Percentiles rank a stretch among this genome's conserved stretches.
Conservation (phyloP, 2,888 invertebrate genomes). For the Anticlea derivata region DNA sequence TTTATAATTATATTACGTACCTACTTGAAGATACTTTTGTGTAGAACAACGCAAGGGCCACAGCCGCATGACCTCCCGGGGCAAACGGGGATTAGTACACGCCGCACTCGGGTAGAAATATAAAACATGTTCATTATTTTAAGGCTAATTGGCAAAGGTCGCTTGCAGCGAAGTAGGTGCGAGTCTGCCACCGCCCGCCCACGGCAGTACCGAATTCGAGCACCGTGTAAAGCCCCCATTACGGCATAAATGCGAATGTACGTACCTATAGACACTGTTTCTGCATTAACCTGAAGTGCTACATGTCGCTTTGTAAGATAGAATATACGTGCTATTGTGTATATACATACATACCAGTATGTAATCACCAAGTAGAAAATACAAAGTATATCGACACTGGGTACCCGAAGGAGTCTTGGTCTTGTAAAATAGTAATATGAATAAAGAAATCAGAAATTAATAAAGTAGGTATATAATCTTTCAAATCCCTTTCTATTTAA, state of each 20-base stretch:
- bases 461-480: neutral
- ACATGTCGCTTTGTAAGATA: slow-evolving; percentile 51
- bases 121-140: slow-evolving; percentile 85
- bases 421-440: no score
- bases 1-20: slow-evolving; percentile 57
- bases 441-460: no score
- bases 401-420: neutral
- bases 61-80: slow-evolving; percentile 78
- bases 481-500: slow-evolving; percentile 45
- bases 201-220: slow-evolving; percentile 75
- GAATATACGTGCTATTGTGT: slow-evolving; percentile 9
- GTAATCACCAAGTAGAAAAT: neutral
- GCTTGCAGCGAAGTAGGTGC: slow-evolving; percentile 77
- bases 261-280: slow-evolving; percentile 74
- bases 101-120: slow-evolving; percentile 80
- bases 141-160: slow-evolving; percentile 83
- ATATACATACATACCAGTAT: neutral
- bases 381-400: neutral
- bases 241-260: slow-evolving; percentile 62
- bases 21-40: slow-evolving; percentile 65
- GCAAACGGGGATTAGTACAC: slow-evolving; percentile 77
- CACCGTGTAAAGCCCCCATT: slow-evolving; percentile 70
- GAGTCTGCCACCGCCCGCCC: slow-evolving; percentile 70
- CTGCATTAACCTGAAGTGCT: slow-evolving; percentile 76
- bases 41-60: slow-evolving; percentile 62